These are phyloP conservation scores for Tragelaphus imberbis DNA, from an alignment of 2,113 vertebrate genomes.

Conservation along the genomic window DNA sequence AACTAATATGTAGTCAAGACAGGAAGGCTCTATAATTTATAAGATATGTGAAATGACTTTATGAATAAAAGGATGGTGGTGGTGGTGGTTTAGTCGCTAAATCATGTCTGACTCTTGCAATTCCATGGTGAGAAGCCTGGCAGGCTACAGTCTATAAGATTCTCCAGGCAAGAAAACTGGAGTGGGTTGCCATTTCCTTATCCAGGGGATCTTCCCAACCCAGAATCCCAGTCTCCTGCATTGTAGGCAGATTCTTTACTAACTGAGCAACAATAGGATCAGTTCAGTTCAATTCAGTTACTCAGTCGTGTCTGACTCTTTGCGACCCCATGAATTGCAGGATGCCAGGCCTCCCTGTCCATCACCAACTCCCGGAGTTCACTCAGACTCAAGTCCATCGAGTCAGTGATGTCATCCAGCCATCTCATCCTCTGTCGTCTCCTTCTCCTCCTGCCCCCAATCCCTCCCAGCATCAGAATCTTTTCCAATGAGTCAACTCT, in stretches of 20 bases:
- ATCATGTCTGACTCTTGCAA: neutral
- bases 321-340: too few relatives aligned
- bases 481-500: too few relatives aligned
- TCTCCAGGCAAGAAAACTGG: neutral
- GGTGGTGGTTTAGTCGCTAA: neutral
- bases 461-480: too few relatives aligned
- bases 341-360: too few relatives aligned
- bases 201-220: neutral
- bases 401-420: too few relatives aligned
- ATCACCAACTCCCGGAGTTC: too few relatives aligned
- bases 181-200: neutral
- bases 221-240: neutral
- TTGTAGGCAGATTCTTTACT: neutral
- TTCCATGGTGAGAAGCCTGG: neutral
- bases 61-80: neutral
- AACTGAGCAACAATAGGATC: neutral
- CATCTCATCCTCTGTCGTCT: too few relatives aligned
- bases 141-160: neutral
- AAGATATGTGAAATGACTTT: neutral
- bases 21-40: neutral
- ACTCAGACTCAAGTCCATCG: too few relatives aligned
- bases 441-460: too few relatives aligned
- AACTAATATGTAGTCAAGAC: neutral
- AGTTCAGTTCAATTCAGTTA: neutral
- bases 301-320: too few relatives aligned